Conservation (phyloP, 2,888 invertebrate genomes). For the Steromphala cineraria region DNA sequence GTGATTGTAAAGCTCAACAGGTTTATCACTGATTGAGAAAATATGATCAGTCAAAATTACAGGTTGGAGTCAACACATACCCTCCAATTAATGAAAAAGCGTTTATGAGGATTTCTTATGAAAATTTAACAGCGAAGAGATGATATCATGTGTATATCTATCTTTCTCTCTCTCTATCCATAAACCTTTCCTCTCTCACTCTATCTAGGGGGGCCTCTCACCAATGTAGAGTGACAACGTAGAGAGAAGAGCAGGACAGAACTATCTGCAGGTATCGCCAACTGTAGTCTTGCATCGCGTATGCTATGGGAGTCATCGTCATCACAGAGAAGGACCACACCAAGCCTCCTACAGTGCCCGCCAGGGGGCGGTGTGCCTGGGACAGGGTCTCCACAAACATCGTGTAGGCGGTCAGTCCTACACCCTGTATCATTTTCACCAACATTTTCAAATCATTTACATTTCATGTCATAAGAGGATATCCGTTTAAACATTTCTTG, state of each 20-base stretch:
- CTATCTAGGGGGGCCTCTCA: neutral
- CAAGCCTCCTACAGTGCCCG: slow-evolving; percentile 40
- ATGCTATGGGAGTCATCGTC: slow-evolving; percentile 46
- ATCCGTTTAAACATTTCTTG: too few species aligned
- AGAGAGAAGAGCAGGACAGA: neutral
- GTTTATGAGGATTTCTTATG: too few species aligned
- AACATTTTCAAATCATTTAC: neutral
- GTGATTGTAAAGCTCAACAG: too few species aligned
- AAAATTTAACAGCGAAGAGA: too few species aligned
- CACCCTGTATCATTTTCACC: slow-evolving; percentile 53
- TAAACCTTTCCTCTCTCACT: too few species aligned
- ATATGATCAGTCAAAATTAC: too few species aligned
- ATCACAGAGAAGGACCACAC: slow-evolving; percentile 48
- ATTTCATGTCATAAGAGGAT: too few species aligned
- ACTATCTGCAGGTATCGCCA: slow-evolving; percentile 56
- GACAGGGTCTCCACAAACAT: slow-evolving; percentile 51
- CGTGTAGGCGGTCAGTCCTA: slow-evolving; percentile 44
- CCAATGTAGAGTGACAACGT: slow-evolving; percentile 30
- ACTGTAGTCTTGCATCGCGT: slow-evolving; percentile 43
- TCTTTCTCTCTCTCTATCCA: slow-evolving; percentile 8
- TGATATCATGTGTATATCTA: slow-evolving; percentile 19
- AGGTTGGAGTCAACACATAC: too few species aligned
- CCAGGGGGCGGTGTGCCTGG: slow-evolving; percentile 35
- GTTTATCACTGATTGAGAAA: too few species aligned
- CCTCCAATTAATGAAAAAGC: too few species aligned